Percentiles rank a stretch among this genome's conserved stretches.
Conservation (phyloP, 2,797 vertebrate species). For the Anguilla pacifica region DNA sequence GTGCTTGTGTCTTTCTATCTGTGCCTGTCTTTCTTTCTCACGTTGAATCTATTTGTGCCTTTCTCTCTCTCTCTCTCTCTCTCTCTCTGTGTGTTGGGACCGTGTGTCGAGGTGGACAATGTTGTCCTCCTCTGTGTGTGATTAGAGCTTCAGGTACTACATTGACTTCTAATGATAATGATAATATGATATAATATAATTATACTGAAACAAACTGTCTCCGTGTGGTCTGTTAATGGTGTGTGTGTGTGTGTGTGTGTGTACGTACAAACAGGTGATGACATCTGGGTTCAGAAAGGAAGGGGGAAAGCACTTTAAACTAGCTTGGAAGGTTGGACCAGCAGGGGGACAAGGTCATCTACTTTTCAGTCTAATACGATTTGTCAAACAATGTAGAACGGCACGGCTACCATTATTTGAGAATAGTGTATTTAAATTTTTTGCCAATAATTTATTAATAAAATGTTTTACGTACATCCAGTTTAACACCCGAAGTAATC, state of each 20-base stretch:
- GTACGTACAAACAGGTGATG: background rate
- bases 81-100: slow-evolving; percentile 72
- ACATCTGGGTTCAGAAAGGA: background rate
- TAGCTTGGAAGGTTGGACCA: background rate
- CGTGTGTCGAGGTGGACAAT: slow-evolving; percentile 66
- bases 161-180: slow-evolving; percentile 69
- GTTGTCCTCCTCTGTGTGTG: slow-evolving; percentile 63
- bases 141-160: slow-evolving; percentile 81
- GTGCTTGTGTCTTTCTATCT: slow-evolving; percentile 35
- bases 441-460: background rate
- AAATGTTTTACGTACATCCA: background rate
- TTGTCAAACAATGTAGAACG: background rate
- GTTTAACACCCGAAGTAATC: background rate
- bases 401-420: slow-evolving; percentile 35
- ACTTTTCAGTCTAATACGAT: background rate
- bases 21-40: slow-evolving; percentile 29
- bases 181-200: slow-evolving; percentile 77
- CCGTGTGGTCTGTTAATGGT: slow-evolving; percentile 28
- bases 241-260: background rate
- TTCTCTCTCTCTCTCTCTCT: slow-evolving; percentile 46
- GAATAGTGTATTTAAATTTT: background rate
- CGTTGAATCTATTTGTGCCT: slow-evolving; percentile 71
- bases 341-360: background rate
- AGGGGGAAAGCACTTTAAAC: background rate
- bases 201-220: slow-evolving; percentile 71